Base-by-base conservation (phyloP, 2,113 vertebrate species). In the Laticauda laticaudata region DNA sequence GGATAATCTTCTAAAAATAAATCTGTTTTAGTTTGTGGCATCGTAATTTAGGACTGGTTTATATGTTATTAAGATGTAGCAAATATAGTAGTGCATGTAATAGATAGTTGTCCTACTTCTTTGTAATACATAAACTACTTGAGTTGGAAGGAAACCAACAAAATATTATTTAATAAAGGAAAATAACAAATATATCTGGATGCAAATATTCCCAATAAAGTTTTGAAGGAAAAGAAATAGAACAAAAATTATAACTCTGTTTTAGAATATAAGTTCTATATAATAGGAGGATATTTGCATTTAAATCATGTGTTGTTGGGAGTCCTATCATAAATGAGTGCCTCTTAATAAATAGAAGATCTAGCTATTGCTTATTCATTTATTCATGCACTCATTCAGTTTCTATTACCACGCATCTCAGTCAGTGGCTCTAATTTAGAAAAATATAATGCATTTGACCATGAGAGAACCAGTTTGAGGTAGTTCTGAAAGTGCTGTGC, bases 181-280 rank as follows among this genome's bases (percentile, higher is more conserved):
- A 51, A 53, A 7, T 45, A 61, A 90, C 85, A 69, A 86, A 95
- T 87, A 21, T 53, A 6, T 88, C 89, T 90, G 75, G 29, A 89
- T 81, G 69, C 7, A 90, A 10, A 9, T 90, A 43, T 92, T 87
- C n/a, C 93, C 91, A 88, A 34, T n/a, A 96, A 88, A 64, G 93
- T 85, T 81, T 88, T 55, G 91, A 69, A 86, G 48, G 88, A 69
- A 75, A 54, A 92, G 64, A 12, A n/a, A 54, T n/a, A n/a, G 90
- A 81, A 39, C 43, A 64, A 2, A 81, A 86, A 34, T n/a, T 39
- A 7, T 64, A 69, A 34, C n/a, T 69, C 61, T 75, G 59, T 64
- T 92, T 69, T 96, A 0, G 92, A 0, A 95, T 95, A 93, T 94
- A 64, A 91, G 34, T 92, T 94, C 95, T 21, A 5, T 29, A 64